These are phyloP conservation scores for Acanthurus tractus DNA, from an alignment of 2,797 vertebrate genomes.

Conservation along the genomic window DNA sequence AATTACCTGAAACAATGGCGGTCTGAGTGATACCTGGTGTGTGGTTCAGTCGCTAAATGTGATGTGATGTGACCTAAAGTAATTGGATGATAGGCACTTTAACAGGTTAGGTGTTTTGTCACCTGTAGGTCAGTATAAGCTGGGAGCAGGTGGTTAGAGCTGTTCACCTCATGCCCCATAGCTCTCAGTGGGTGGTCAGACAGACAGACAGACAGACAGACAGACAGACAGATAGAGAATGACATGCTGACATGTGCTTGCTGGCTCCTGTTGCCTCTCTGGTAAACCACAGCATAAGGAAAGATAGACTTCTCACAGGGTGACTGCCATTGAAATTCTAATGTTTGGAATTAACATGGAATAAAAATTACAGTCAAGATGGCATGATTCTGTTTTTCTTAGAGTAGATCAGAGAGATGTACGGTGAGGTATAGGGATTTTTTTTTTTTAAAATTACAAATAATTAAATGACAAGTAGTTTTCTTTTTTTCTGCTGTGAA, in stretches of 20 bases:
- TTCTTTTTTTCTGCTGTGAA: not conserved
- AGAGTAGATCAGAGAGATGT: not conserved
- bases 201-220: constrained; percentile 32
- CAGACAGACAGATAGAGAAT: constrained; percentile 33
- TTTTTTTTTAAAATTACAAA: not conserved
- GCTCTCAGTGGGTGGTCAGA: constrained; percentile 81
- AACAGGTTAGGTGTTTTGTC: constrained; percentile 63
- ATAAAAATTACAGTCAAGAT: not conserved
- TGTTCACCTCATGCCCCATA: constrained; percentile 30
- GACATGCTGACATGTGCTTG: constrained; percentile 47
- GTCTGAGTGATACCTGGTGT: constrained; percentile 63
- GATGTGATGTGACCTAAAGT: constrained; percentile 58
- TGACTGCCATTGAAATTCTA: constrained; percentile 14
- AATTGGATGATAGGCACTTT: constrained; percentile 57
- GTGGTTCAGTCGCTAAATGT: constrained; percentile 56
- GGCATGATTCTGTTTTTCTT: not conserved
- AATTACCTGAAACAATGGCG: constrained; percentile 76
- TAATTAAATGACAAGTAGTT: not conserved
- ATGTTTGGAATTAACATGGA: constrained; percentile 35
- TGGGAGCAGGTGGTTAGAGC: constrained; percentile 38
- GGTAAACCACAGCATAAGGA: constrained; percentile 39
- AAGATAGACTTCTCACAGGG: constrained; percentile 15
- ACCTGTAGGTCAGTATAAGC: constrained; percentile 66
- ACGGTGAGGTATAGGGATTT: not conserved
- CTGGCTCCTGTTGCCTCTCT: constrained; percentile 46